phyloP scores from a whole-genome alignment of 2,888 invertebrate genomes.

The Nycteola revayana region DNA sequence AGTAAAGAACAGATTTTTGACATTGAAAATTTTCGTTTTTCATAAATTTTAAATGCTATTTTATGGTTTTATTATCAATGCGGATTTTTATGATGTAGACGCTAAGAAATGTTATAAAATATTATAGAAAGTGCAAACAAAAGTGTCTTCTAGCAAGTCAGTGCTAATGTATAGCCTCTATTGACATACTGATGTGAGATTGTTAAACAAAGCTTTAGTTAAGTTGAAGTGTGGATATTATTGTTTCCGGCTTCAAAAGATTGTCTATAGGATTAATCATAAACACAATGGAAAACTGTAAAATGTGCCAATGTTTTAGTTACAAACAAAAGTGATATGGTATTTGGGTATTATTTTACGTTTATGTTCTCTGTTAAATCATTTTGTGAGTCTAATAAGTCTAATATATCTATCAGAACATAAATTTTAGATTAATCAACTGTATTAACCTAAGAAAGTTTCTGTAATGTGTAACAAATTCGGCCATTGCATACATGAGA shows the following conservation, averaged over 20 bases:
- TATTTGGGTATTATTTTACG: no score
- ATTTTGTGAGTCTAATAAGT: background rate
- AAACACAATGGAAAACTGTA: no score
- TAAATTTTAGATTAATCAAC: background rate
- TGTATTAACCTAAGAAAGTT: conserved; percentile 13
- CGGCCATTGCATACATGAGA: conserved; percentile 13
- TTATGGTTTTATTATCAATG: no score
- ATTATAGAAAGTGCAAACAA: conserved; percentile 18
- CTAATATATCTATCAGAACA: background rate
- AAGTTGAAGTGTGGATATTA: no score
- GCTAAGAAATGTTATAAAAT: conserved; percentile 1
- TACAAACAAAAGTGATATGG: no score
- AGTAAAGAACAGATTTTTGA: no score
- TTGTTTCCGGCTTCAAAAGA: no score
- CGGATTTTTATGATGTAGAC: no score
- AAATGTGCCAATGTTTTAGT: no score
- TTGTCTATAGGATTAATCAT: no score
- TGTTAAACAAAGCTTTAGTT: background rate
- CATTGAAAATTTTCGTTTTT: no score
- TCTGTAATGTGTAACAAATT: conserved; percentile 17
- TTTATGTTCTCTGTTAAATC: background rate
- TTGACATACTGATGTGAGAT: conserved; percentile 7
- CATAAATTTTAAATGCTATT: no score
- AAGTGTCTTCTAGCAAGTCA: conserved; percentile 8
- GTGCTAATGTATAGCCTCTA: conserved; percentile 15